phyloP scores from a whole-genome alignment of 1,140 invertebrate genomes.

The Cotesia typhae region DNA sequence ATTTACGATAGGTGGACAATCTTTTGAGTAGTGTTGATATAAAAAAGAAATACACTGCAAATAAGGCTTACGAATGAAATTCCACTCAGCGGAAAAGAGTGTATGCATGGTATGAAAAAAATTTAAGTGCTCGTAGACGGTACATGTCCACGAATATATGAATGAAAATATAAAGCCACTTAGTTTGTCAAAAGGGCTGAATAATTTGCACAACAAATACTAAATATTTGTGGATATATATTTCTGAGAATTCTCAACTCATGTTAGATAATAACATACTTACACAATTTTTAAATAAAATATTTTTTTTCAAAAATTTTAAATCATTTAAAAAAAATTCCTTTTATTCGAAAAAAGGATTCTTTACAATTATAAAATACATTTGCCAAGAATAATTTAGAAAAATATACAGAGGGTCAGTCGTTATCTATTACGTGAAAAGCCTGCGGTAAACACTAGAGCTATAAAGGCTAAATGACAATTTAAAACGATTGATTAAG shows the following conservation, averaged over 20 bases:
- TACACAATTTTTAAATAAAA: background rate
- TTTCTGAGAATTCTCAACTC: background rate
- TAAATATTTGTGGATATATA: background rate
- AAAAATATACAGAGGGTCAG: too few relatives aligned
- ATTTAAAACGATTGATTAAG: too few relatives aligned
- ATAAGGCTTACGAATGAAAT: slow-evolving; percentile 24
- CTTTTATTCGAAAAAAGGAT: too few relatives aligned
- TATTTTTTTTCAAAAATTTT: background rate
- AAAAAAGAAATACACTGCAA: background rate
- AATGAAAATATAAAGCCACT: slow-evolving; percentile 31
- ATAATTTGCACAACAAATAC: background rate
- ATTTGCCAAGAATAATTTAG: too few relatives aligned
- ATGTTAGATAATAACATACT: too few relatives aligned
- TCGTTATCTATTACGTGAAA: too few relatives aligned
- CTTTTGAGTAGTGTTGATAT: background rate
- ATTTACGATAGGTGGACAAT: background rate
- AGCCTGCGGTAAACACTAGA: too few relatives aligned
- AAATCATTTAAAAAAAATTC: too few relatives aligned
- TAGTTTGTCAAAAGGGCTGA: slow-evolving; percentile 6
- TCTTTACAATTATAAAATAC: too few relatives aligned
- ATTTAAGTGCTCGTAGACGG: slow-evolving; percentile 23
- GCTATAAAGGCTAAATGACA: too few relatives aligned
- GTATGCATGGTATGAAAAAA: background rate
- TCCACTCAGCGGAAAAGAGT: background rate
- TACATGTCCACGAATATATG: slow-evolving; percentile 36